Base-by-base conservation (phyloP, 2,888 invertebrate species). In the Candidula unifasciata region DNA sequence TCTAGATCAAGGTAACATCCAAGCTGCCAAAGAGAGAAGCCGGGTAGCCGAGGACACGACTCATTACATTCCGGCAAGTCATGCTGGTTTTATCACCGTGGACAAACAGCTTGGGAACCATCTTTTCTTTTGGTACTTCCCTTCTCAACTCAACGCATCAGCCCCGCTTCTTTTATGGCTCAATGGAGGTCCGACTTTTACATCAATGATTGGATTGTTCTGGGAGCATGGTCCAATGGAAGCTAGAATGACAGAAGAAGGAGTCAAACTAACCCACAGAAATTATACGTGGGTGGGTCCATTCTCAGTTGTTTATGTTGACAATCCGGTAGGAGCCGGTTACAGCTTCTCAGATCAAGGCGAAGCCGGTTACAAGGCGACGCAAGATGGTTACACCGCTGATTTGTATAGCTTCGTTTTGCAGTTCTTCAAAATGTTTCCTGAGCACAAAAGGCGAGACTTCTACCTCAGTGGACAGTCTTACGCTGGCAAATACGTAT, bases 381-480 rank as follows among this genome's bases (percentile, higher is more conserved):
- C 66, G 10, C 73, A 83, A 30, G 69, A 35, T 30, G 83, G 73
- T 0, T 83, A 83, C 68, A 54, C 68, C 18, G n/a, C 52, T 33
- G 83, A 83, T 30, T 37, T 83, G 27, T 77, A 64, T n/a, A 60
- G n/a, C 60, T 60, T 60, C n/a, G 60, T 60, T n/a, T n/a, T 60
- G 60, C 60, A 60, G 60, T 97, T 98, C 93, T 97, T 97, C 93
- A 94, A 95, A 87, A 92, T 98, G 0, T 98, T 98, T 92, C 96
- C 96, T 0, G 96, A 97, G 89, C 94, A 96, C 52, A 95, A 95
- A 90, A 87, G 89, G 33, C 96, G 96, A 89, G 96, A 96, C 77
- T 97, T 98, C 93, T 98, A 96, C 94, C 95, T 97, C 0, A 96
- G 98, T 98, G n/a, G n/a, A n/a, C n/a, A n/a, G n/a, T n/a, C n/a